A percentile compares a stretch with the other conserved stretches of the same genome.
These are phyloP conservation scores for Pycnomerus fuliginosus DNA, from an alignment of 2,888 invertebrate species.

Conservation along the genomic window DNA sequence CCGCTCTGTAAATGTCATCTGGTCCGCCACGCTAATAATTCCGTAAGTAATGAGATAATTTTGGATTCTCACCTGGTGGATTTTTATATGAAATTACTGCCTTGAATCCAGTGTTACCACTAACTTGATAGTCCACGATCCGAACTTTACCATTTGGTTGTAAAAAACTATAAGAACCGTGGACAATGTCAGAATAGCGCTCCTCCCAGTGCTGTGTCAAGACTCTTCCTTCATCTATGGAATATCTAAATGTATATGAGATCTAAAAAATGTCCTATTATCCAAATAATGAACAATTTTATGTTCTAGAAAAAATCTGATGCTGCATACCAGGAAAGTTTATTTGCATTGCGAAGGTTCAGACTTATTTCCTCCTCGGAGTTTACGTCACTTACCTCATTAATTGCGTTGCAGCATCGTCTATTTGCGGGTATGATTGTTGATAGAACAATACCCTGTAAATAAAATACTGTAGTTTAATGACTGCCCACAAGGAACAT, in stretches of 20 bases:
- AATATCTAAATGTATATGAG: conserved; percentile 44
- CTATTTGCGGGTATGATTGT: conserved; percentile 26
- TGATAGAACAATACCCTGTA: conserved; percentile 31
- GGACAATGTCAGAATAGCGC: conserved; percentile 38
- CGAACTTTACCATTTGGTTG: conserved; percentile 66
- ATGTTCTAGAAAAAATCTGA: too few species aligned
- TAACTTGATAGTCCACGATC: conserved; percentile 61
- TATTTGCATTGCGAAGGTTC: too few species aligned
- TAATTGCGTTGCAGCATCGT: conserved; percentile 28
- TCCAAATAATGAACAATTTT: too few species aligned
- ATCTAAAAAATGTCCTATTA: conserved; percentile 35
- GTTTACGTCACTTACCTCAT: conserved; percentile 29
- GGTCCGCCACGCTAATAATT: conserved; percentile 8
- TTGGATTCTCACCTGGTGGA: conserved; percentile 43
- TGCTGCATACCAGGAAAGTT: too few species aligned
- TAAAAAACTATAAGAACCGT: conserved; percentile 64
- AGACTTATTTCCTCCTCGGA: too few species aligned
- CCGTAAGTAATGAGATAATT: neutral
- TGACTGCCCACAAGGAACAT: too few species aligned
- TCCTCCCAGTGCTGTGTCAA: conserved; percentile 47
- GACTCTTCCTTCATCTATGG: conserved; percentile 37
- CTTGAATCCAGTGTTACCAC: conserved; percentile 57
- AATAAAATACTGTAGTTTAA: too few species aligned
- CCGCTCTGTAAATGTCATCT: conserved; percentile 16
- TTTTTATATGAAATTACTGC: conserved; percentile 56